Percentiles rank a stretch among this genome's conserved stretches.
Evolutionary conservation across 2,888 invertebrate species (phyloP).

Genomic region (Hymenopus coronatus): DNA sequence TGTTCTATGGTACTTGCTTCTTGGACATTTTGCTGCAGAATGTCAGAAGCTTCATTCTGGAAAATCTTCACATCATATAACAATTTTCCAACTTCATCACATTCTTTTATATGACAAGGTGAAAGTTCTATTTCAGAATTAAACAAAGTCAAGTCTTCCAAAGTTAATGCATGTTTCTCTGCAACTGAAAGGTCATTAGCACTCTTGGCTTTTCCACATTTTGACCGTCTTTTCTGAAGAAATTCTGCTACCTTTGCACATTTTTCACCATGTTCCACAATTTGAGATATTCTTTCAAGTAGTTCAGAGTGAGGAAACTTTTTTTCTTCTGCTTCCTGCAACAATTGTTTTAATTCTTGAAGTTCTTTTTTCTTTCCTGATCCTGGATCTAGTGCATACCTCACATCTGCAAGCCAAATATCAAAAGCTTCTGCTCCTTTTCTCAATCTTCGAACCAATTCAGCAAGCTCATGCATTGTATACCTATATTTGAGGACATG

Average conservation of each 20-base stretch:
- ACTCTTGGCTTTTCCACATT: conserved; percentile 54
- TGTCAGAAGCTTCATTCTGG: conserved; percentile 65
- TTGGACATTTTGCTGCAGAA: conserved; percentile 45
- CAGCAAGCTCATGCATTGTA: conserved; percentile 88
- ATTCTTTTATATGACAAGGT: conserved; percentile 83
- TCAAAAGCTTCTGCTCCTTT: conserved; percentile 87
- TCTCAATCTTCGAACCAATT: conserved; percentile 84
- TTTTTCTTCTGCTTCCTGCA: conserved; percentile 71
- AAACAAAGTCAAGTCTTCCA: conserved; percentile 85
- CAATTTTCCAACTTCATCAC: conserved; percentile 72
- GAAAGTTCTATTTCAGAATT: conserved; percentile 83
- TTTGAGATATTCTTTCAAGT: conserved; percentile 55
- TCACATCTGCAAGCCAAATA: conserved; percentile 84
- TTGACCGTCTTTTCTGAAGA: conserved; percentile 62
- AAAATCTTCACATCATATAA: conserved; percentile 72
- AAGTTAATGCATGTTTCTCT: conserved; percentile 68
- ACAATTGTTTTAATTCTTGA: conserved; percentile 64
- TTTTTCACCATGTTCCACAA: conserved; percentile 87
- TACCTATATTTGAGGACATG: conserved; percentile 81
- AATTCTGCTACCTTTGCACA: conserved; percentile 89
- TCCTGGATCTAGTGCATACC: conserved; percentile 67
- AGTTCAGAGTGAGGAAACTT: conserved; percentile 68
- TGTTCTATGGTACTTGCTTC: conserved; percentile 64
- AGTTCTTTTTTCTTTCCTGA: conserved; percentile 42
- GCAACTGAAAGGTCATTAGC: not conserved